Conservation (phyloP, 2,888 invertebrate genomes). For the Hirtodrosophila confusa region DNA sequence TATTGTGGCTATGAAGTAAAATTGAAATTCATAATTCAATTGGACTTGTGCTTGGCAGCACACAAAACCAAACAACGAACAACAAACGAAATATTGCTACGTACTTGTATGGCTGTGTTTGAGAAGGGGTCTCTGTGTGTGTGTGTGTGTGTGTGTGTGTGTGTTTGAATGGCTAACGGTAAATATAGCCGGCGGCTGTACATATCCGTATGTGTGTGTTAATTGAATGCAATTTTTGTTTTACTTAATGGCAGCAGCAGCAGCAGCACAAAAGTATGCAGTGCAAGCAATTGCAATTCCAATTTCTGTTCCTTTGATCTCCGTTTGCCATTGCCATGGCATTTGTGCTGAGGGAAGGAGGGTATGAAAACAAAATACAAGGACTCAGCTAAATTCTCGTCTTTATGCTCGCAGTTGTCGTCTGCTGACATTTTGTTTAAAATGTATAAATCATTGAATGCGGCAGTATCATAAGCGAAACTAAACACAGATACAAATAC, state of each 20-base stretch:
- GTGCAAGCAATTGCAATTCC: conserved; percentile 40
- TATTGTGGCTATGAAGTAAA: conserved; percentile 52
- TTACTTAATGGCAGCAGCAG: conserved; percentile 34
- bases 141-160: conserved; percentile 20
- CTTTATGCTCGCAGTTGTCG: conserved; percentile 21
- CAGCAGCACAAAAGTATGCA: conserved; percentile 26
- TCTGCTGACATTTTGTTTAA: conserved; percentile 69
- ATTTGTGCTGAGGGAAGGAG: neutral
- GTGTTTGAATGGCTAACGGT: conserved; percentile 18
- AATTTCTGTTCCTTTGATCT: conserved; percentile 49
- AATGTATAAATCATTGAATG: conserved; percentile 72
- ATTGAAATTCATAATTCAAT: conserved; percentile 80
- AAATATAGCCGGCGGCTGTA: conserved; percentile 33
- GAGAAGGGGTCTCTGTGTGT: conserved; percentile 1
- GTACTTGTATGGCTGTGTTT: neutral
- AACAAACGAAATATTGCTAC: conserved; percentile 47
- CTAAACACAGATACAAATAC: conserved; percentile 34
- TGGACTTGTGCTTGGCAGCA: conserved; percentile 65
- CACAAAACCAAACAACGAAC: conserved; percentile 49
- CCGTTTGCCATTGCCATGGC: conserved; percentile 23
- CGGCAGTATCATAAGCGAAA: conserved; percentile 72
- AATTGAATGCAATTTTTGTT: conserved; percentile 69
- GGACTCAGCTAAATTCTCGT: conserved; percentile 26
- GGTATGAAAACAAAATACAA: conserved; percentile 16
- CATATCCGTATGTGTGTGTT: conserved; percentile 37